Evolutionary conservation across 1,140 invertebrate genomes (phyloP).

Genomic region (Drosophila insularis): DNA sequence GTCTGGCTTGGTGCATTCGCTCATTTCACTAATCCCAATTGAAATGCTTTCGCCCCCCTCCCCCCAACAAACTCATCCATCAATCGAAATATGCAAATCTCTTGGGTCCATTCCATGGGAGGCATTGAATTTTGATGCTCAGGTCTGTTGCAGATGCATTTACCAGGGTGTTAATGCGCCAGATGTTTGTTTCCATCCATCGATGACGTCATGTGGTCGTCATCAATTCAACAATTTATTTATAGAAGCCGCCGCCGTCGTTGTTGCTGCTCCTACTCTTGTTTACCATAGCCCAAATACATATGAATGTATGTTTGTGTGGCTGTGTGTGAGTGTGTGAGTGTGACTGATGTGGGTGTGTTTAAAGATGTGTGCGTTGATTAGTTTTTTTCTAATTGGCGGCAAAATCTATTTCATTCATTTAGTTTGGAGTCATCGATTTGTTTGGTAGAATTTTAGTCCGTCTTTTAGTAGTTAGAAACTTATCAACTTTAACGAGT

Average conservation of each 20-base stretch:
- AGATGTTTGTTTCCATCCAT: slow-evolving; percentile 65
- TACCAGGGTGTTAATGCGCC: slow-evolving; percentile 49
- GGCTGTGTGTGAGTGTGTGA: slow-evolving; percentile 23
- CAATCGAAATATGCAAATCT: slow-evolving; percentile 27
- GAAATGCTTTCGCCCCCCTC: not conserved
- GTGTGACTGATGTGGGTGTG: not conserved
- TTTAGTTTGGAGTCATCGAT: not conserved
- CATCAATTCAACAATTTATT: slow-evolving; percentile 67
- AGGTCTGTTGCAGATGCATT: slow-evolving; percentile 47
- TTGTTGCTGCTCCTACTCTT: not conserved
- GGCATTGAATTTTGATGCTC: slow-evolving; percentile 12
- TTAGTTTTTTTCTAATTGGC: slow-evolving; percentile 46
- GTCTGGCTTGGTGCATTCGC: not conserved
- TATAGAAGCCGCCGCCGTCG: slow-evolving; percentile 46
- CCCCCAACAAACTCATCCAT: slow-evolving; percentile 1
- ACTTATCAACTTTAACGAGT: too few species aligned
- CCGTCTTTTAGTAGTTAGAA: too few species aligned
- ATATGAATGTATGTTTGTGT: not conserved
- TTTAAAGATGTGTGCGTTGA: slow-evolving; percentile 34
- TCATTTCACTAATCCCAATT: not conserved
- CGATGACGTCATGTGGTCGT: slow-evolving; percentile 65
- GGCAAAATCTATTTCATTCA: slow-evolving; percentile 17
- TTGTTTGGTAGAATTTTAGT: too few species aligned
- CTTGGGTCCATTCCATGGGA: slow-evolving; percentile 4
- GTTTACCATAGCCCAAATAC: slow-evolving; percentile 4